Percentiles rank a stretch among this genome's conserved stretches.
Conservation (phyloP, 64 coral and sea anemone species). For the Catalaphyllia jardinei region DNA sequence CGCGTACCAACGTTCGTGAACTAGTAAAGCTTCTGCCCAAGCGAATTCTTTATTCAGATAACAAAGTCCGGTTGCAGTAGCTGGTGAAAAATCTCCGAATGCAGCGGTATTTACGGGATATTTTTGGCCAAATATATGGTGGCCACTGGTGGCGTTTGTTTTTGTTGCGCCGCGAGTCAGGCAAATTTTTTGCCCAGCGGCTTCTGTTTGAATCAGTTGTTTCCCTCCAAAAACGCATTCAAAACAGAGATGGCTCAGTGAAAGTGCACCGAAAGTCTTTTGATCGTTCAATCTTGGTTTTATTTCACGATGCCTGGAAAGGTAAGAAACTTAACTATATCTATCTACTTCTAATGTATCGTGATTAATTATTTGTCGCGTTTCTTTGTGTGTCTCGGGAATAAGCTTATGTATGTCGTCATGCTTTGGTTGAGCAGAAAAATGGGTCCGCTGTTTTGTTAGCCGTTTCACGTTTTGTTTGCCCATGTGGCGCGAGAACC, state of each 20-base stretch:
- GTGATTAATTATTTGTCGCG: neutral
- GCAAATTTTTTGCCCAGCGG: slow-evolving; percentile 6
- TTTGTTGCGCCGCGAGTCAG: neutral
- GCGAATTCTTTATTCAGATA: neutral
- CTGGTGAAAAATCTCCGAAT: neutral
- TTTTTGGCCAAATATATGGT: neutral
- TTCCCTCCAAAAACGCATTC: slow-evolving; percentile 32
- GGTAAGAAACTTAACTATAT: slow-evolving; percentile 12
- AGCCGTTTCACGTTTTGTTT: neutral
- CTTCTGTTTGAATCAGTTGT: neutral
- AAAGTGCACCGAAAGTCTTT: neutral
- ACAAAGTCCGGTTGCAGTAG: too few relatives aligned
- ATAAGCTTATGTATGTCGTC: neutral
- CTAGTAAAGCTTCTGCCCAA: neutral
- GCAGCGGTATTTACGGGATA: too few relatives aligned
- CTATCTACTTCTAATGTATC: neutral
- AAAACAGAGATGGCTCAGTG: neutral
- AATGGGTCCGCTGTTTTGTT: neutral
- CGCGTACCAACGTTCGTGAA: neutral
- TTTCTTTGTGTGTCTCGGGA: neutral
- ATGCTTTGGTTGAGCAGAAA: neutral
- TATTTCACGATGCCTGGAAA: slow-evolving; percentile 40
- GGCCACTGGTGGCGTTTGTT: too few relatives aligned
- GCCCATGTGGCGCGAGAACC: neutral
- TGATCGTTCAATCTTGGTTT: neutral